Base-by-base conservation (phyloP, 2,888 invertebrate genomes). In the Tenthredo amoena region DNA sequence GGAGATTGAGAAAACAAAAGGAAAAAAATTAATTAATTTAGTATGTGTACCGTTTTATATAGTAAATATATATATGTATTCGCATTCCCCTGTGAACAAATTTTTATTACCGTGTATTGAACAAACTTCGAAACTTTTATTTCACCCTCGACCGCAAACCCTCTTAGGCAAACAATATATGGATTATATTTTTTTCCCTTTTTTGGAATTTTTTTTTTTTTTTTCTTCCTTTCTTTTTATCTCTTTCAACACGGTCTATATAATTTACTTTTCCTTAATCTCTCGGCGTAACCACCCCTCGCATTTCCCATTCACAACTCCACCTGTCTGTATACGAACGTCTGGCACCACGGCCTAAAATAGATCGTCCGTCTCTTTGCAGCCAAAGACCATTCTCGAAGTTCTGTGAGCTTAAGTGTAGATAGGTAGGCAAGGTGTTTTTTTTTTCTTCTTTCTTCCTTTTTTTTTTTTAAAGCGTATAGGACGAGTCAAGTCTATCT, bases 221-320 rank as follows among this genome's bases (percentile, higher is more conserved):
- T 37, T 58, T 79, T 79, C 26, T 50, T 74, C 0, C 4, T 26
- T 18, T 12, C 26, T 9, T 21, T 43, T 18, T 43, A 74, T 74
- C 40, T 26, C 40, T 74, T 72, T 72, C 43, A 43, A 43, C 72
- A 6, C 72, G 72, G 72, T 26, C 40, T 43, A 26, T 74, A 31
- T 50, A 31, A 34, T 77, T 77, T 77, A 50, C 47, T 77, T 77
- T 55, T 9, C 34, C 18, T 55, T 55, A 55, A 77, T 77, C 50
- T 55, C 26, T 50, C 50, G 50, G 15, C 62, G 26, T 62, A 37
- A 81, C 58, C 81, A n/a, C 62, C 62, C 62, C 21, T 58, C 37
- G 21, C 81, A 21, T 40, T 50, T 81, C 62, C 81, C 81, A 81
- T 81, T 81, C 81, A 81, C 81, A 81, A 81, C 81, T 81, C 81